Percentiles rank a stretch among this genome's conserved stretches.
Conservation (phyloP, 2,888 invertebrate species). For the Troglohyphantes excavatus region DNA sequence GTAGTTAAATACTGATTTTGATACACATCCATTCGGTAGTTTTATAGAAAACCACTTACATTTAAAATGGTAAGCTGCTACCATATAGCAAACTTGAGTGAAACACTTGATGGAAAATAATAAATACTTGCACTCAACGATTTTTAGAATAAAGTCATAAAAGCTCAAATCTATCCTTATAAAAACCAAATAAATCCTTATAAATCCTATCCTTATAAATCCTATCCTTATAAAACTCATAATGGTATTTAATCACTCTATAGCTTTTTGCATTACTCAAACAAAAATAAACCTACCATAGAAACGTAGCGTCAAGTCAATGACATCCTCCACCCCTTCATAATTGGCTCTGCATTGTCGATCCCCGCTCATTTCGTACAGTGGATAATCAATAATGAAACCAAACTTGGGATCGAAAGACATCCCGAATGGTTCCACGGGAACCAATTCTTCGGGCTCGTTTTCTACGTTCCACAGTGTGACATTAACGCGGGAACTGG, state of each 20-base stretch:
- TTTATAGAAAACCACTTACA: too few relatives aligned
- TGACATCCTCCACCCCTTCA: constrained; percentile 32
- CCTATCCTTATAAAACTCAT: not conserved
- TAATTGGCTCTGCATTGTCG: constrained; percentile 77
- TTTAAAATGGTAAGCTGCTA: too few relatives aligned
- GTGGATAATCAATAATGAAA: constrained; percentile 78
- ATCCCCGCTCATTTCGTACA: constrained; percentile 78
- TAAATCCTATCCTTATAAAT: too few relatives aligned
- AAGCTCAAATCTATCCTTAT: too few relatives aligned
- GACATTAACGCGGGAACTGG: constrained; percentile 85
- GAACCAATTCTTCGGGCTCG: constrained; percentile 51
- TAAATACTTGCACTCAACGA: too few relatives aligned
- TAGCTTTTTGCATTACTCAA: not conserved
- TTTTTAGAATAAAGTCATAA: too few relatives aligned
- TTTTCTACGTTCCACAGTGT: constrained; percentile 81
- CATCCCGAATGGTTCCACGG: constrained; percentile 18
- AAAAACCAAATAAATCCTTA: too few relatives aligned
- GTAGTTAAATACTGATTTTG: too few relatives aligned
- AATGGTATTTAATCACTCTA: not conserved
- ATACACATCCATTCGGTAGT: too few relatives aligned
- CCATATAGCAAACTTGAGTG: too few relatives aligned
- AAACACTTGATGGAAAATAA: too few relatives aligned
- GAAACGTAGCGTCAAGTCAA: constrained; percentile 59
- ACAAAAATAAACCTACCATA: constrained; percentile 48
- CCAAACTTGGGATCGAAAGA: constrained; percentile 79